phyloP scores from a whole-genome alignment of 2,113 vertebrate genomes.

The Zingel zingel region DNA sequence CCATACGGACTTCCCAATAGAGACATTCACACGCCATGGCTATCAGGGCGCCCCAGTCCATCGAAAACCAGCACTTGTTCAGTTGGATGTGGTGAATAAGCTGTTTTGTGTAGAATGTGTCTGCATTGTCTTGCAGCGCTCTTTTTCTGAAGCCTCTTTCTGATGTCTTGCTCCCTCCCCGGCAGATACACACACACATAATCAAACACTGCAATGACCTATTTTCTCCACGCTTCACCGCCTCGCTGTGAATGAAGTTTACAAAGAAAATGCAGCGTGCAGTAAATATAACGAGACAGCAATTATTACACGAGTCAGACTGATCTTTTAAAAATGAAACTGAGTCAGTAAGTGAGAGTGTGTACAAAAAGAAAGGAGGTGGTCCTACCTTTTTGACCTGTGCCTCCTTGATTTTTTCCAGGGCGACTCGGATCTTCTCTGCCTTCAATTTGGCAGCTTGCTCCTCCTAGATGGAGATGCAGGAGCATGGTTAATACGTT shows the following conservation, averaged over 20 bases:
- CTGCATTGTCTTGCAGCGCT: conserved; percentile 42
- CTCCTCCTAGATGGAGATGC: conserved; percentile 89
- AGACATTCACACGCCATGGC: not conserved
- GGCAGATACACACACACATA: conserved; percentile 56
- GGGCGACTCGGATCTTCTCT: conserved; percentile 96
- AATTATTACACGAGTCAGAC: not conserved
- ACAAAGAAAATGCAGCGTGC: conserved; percentile 63
- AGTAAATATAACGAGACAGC: conserved; percentile 36
- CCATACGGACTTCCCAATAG: not conserved
- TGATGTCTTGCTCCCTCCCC: conserved; percentile 51
- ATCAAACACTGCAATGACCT: conserved; percentile 81
- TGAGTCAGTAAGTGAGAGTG: not conserved
- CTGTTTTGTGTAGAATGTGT: conserved; percentile 4
- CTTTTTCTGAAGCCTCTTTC: conserved; percentile 24
- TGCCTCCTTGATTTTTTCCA: conserved; percentile 99
- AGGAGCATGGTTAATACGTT: conserved; percentile 62
- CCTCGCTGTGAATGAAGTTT: conserved; percentile 68
- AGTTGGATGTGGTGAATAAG: not conserved
- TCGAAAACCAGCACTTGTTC: conserved; percentile 1
- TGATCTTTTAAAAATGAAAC: not conserved
- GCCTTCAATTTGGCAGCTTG: conserved; percentile 98
- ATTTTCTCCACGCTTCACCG: conserved; percentile 71
- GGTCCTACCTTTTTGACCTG: conserved; percentile 96
- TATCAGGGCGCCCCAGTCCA: conserved; percentile 14
- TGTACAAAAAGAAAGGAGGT: not conserved